phyloP scores from a whole-genome alignment of 1,140 invertebrate genomes.

The Lasioglossum baleicum region DNA sequence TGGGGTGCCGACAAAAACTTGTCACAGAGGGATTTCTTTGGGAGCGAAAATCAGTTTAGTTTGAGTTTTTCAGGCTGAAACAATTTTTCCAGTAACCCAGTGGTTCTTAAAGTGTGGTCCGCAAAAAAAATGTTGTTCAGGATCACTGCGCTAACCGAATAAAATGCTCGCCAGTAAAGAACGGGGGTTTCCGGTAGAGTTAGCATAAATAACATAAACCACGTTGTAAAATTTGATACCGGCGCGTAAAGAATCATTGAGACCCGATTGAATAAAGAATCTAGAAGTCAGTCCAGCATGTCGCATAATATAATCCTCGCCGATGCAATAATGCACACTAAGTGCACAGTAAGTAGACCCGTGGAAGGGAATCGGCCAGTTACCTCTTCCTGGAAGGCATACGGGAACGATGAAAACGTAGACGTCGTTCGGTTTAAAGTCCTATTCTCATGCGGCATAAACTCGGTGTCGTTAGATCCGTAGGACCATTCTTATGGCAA shows the following conservation, averaged over 20 bases:
- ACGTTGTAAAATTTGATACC: too few species aligned
- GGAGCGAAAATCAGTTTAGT: too few species aligned
- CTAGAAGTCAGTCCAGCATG: background rate
- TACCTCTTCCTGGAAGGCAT: background rate
- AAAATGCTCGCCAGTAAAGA: too few species aligned
- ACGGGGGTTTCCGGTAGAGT: too few species aligned
- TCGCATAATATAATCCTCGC: background rate
- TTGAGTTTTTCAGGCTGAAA: too few species aligned
- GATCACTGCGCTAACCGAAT: too few species aligned
- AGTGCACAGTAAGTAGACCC: slow-evolving; percentile 6
- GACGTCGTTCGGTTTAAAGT: slow-evolving; percentile 31
- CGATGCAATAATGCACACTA: slow-evolving; percentile 5
- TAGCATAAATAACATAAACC: too few species aligned
- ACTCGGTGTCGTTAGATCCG: slow-evolving; percentile 30
- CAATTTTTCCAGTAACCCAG: too few species aligned
- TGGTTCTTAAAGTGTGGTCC: too few species aligned
- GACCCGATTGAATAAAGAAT: background rate
- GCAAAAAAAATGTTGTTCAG: too few species aligned
- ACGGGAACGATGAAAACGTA: background rate
- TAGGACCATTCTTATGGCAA: slow-evolving; percentile 11
- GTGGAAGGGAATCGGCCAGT: background rate
- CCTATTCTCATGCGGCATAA: slow-evolving; percentile 30
- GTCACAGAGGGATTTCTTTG: too few species aligned
- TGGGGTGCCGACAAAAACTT: too few species aligned
- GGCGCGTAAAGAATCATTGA: background rate